Evolutionary conservation across 2,797 vertebrate genomes (phyloP).

Genomic region (Sphenodon punctatus): DNA sequence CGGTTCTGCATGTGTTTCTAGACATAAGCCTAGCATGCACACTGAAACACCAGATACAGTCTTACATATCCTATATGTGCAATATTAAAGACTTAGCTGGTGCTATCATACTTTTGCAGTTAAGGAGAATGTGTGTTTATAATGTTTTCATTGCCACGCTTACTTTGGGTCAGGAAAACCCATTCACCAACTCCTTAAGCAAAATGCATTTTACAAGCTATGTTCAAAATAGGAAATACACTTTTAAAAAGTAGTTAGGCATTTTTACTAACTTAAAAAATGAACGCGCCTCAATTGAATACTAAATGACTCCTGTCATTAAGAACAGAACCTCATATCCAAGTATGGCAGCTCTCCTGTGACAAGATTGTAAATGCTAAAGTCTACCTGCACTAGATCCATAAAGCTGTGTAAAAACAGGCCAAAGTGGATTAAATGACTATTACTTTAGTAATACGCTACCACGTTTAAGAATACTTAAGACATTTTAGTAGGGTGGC

Average conservation of each 20-base stretch:
- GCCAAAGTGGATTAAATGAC: constrained; percentile 17
- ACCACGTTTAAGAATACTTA: constrained; percentile 18
- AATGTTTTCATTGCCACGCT: not conserved
- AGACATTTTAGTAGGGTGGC: not conserved
- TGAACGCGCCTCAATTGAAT: not conserved
- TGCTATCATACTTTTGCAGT: not conserved
- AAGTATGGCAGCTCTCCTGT: not conserved
- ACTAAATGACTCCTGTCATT: not conserved
- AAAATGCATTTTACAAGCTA: not conserved
- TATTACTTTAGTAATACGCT: constrained; percentile 6
- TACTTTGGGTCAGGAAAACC: not conserved
- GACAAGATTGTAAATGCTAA: not conserved
- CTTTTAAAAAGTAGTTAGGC: constrained; percentile 35
- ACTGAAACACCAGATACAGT: not conserved
- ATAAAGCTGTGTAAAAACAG: constrained; percentile 17
- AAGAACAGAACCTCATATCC: not conserved
- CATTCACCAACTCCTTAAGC: not conserved
- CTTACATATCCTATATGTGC: not conserved
- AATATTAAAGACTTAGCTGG: not conserved
- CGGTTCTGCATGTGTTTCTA: constrained; percentile 17
- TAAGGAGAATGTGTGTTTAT: constrained; percentile 9
- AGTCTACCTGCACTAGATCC: not conserved
- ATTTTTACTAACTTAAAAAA: too few species aligned
- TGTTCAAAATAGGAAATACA: not conserved
- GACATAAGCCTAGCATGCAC: not conserved